Base-by-base conservation (phyloP, 1,140 invertebrate species). In the Bombus confusus region DNA sequence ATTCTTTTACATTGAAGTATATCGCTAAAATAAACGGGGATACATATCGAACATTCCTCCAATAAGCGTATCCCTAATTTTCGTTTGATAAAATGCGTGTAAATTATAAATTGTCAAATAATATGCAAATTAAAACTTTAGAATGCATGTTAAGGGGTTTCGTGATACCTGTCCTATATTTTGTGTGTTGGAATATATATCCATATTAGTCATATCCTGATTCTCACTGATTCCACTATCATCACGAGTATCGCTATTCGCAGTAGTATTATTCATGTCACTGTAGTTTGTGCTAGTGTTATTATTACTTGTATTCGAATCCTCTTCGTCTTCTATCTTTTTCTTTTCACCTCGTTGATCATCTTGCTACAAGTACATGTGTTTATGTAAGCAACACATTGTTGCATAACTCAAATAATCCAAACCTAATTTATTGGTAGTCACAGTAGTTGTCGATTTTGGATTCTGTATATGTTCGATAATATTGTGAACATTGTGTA, bases 331-430 rank as follows among this genome's bases (percentile, higher is more conserved):
- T 68, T n/a, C 52, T 74, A 62, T 57, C 57, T 71, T 84, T 83
- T 28, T 89, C 41, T 87, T 86, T 62, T 57, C 71, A 59, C 52
- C 90, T 86, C 59, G 68, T 37, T 85, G 68, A 69, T 73, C 90
- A 47, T 76, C 90, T 91, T 62, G 90, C 90, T 91, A 91, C 34
- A 91, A 91, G 76, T 88, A 91, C 43, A 85, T 86, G 76, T 89
- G 85, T 74, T 89, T 87, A 83, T 73, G 59, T 89, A 76, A 89
- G 57, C 80, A 71, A 86, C 37, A 69, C 74, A 62, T 66, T 80
- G 83, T 80, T 82, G 64, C 64, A 37, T 31, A 59, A 59, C 31
- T 69, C 47, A 22, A 43, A 37, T 85, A 74, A 81, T 81, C 78
- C 71, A 76, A 86, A 66, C 10, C 41, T 82, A 85, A 82, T 41